A percentile compares a stretch with the other conserved stretches of the same genome.
Evolutionary conservation across 2,113 vertebrate genomes (phyloP).

Genomic region (Oreochromis niloticus): DNA sequence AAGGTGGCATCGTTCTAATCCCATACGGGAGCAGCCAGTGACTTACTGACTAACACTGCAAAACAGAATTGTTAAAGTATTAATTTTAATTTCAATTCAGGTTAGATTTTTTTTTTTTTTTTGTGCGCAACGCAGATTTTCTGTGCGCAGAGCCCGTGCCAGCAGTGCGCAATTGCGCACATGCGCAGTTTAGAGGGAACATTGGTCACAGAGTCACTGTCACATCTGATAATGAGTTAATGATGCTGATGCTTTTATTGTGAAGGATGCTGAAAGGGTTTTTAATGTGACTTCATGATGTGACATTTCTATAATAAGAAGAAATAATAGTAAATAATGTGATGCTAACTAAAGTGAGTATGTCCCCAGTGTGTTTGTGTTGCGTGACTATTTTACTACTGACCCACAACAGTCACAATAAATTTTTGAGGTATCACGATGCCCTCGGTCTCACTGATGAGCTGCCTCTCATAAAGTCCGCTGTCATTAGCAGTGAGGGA

Average conservation of each 20-base stretch:
- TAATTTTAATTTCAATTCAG: too few relatives aligned
- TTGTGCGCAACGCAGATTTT: too few relatives aligned
- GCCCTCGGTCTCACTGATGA: accelerated
- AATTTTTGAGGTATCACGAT: too few relatives aligned
- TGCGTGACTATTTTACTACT: accelerated
- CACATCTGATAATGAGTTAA: accelerated
- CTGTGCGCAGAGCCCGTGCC: too few relatives aligned
- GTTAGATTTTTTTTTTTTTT: too few relatives aligned
- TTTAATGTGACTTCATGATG: background rate
- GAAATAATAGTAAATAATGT: accelerated
- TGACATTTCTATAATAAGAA: background rate
- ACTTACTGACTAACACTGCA: too few relatives aligned
- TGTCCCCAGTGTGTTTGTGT: accelerated
- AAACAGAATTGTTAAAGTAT: too few relatives aligned
- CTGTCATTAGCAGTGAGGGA: background rate
- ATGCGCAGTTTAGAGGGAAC: too few relatives aligned
- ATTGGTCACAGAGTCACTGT: background rate
- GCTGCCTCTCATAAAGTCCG: accelerated
- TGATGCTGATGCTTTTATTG: background rate
- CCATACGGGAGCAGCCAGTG: too few relatives aligned
- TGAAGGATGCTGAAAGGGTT: background rate
- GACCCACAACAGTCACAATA: background rate
- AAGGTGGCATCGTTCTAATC: too few relatives aligned
- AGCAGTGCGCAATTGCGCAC: too few relatives aligned
- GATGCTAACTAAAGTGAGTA: accelerated